A percentile compares a stretch with the other conserved stretches of the same genome.
Evolutionary conservation across 2,113 vertebrate species (phyloP).

Genomic region (Indri indri): DNA sequence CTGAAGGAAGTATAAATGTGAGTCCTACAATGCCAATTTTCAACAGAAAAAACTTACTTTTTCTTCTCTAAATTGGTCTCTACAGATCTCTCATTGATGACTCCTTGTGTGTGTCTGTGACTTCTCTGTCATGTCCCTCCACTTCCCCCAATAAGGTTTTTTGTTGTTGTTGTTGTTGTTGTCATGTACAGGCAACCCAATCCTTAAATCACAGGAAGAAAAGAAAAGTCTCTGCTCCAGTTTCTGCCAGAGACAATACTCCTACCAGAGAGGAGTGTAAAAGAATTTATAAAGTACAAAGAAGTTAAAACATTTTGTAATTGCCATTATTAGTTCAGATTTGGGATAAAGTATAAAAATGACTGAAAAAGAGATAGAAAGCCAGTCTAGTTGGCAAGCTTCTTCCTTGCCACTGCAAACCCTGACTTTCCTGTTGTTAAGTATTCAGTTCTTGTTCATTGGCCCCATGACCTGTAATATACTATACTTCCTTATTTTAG

Average conservation of each 20-base stretch:
- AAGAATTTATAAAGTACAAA: background rate
- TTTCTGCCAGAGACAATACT: background rate
- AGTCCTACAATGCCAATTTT: background rate
- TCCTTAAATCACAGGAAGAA: background rate
- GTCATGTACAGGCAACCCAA: background rate
- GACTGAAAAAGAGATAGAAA: background rate
- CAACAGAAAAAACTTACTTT: background rate
- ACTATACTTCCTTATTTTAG: background rate
- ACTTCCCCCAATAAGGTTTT: background rate
- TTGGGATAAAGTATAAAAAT: slow-evolving; percentile 27
- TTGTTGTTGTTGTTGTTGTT: background rate
- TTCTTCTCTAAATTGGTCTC: background rate
- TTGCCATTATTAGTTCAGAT: background rate
- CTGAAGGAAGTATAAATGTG: background rate
- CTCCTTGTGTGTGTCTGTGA: background rate
- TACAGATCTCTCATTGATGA: background rate
- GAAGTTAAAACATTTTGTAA: background rate
- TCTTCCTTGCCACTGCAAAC: background rate
- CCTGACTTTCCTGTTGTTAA: background rate
- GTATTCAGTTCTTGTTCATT: background rate
- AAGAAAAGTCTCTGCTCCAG: background rate
- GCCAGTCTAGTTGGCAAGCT: background rate
- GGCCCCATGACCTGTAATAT: background rate
- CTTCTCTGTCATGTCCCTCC: background rate
- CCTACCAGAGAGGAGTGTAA: background rate